Evolutionary conservation across 2,797 vertebrate genomes (phyloP).

Genomic region (Potorous gilbertii): DNA sequence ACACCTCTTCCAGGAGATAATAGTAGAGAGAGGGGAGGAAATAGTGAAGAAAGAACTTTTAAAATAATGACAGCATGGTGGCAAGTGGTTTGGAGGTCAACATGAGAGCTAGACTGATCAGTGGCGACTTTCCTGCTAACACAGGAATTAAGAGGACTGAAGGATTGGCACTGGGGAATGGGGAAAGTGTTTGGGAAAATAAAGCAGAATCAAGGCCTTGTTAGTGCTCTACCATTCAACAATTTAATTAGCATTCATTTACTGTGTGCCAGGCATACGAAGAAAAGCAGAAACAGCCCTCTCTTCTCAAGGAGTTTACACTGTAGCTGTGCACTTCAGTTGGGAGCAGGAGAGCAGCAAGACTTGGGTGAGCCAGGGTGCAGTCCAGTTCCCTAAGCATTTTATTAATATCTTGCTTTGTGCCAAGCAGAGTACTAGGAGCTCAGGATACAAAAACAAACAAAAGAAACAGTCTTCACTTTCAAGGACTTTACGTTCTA

Average conservation of each 20-base stretch:
- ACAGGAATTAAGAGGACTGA: neutral
- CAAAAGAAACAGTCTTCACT: neutral
- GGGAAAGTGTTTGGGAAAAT: neutral
- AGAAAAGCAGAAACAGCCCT: neutral
- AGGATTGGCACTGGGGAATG: neutral
- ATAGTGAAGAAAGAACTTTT: neutral
- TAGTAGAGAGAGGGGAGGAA: neutral
- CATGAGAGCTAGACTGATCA: neutral
- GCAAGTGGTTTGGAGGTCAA: neutral
- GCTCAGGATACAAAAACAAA: neutral
- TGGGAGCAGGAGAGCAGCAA: neutral
- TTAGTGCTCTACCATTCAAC: neutral
- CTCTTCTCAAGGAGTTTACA: neutral
- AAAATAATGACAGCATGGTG: neutral
- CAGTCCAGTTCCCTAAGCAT: neutral
- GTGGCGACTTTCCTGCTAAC: fast-evolving
- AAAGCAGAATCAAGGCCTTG: neutral
- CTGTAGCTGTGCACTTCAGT: neutral
- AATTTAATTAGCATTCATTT: neutral
- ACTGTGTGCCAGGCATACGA: neutral
- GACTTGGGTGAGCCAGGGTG: neutral
- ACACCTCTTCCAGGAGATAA: no score
- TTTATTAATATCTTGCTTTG: neutral
- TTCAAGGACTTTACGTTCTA: neutral
- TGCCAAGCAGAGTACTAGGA: neutral